A percentile compares a stretch with the other conserved stretches of the same genome.
These are phyloP conservation scores for Chelidonichthys spinosus DNA, from an alignment of 2,797 vertebrate genomes.

Conservation along the genomic window DNA sequence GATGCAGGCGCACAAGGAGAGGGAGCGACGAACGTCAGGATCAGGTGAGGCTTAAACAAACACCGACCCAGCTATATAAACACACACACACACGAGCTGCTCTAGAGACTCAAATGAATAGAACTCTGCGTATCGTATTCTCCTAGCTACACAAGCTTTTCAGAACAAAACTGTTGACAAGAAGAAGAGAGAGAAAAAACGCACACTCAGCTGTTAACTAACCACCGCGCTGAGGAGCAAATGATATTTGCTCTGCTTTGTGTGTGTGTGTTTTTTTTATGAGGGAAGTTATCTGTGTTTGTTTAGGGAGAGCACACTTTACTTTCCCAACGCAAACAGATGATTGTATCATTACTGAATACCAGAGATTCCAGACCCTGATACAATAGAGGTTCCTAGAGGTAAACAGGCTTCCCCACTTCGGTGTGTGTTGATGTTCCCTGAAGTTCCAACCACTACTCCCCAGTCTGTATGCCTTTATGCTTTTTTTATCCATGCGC, in stretches of 20 bases:
- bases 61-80: conserved; percentile 40
- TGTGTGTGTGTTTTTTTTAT: conserved; percentile 2
- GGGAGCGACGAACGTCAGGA: conserved; percentile 94
- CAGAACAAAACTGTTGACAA: conserved; percentile 2
- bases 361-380: conserved; percentile 44
- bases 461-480: conserved; percentile 62
- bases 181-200: background rate
- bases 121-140: background rate
- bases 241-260: conserved; percentile 45
- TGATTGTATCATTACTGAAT: conserved; percentile 42
- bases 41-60: conserved; percentile 87
- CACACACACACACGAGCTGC: conserved; percentile 13
- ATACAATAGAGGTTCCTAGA: conserved; percentile 23
- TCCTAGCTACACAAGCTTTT: conserved; percentile 31
- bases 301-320: conserved; percentile 36
- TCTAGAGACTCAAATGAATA: conserved; percentile 21
- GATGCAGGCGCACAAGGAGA: conserved; percentile 93
- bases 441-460: conserved; percentile 46
- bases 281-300: conserved; percentile 26
- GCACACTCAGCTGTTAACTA: conserved; percentile 28
- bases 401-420: conserved; percentile 44
- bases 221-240: conserved; percentile 5
- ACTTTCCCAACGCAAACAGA: conserved; percentile 53
- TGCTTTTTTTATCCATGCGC: conserved; percentile 67
- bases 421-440: conserved; percentile 59